These are phyloP conservation scores for Dunckerocampus dactyliophorus DNA, from an alignment of 2,113 vertebrate species.

Conservation along the genomic window DNA sequence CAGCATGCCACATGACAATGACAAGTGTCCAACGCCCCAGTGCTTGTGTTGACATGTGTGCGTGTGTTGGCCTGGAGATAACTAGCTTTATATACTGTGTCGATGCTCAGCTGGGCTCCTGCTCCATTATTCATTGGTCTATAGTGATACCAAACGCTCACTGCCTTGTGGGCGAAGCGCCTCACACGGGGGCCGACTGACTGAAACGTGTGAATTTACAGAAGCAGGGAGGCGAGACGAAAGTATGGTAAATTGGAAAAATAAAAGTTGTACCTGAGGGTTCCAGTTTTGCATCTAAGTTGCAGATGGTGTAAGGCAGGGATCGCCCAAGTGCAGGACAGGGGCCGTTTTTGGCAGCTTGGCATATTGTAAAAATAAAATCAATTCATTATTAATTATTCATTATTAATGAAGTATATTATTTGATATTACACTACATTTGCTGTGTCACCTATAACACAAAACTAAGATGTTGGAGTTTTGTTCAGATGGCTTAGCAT, in stretches of 20 bases:
- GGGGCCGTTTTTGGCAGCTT: no score
- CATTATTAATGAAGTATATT: no score
- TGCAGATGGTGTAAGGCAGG: not conserved
- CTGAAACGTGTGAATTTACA: slow-evolving; percentile 5
- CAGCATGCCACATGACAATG: slow-evolving; percentile 29
- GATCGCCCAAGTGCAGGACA: no score
- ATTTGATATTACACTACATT: no score
- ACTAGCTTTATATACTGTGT: slow-evolving; percentile 57
- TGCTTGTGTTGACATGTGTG: slow-evolving; percentile 47
- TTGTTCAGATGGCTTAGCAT: no score
- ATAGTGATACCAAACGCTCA: slow-evolving; percentile 56
- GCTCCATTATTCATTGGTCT: slow-evolving; percentile 75
- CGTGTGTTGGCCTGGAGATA: slow-evolving; percentile 66
- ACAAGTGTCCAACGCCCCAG: slow-evolving; percentile 44
- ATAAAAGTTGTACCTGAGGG: not conserved
- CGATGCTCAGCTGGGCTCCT: slow-evolving; percentile 72
- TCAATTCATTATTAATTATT: no score
- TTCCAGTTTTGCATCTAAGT: not conserved
- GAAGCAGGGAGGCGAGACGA: not conserved
- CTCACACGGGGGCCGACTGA: slow-evolving; percentile 4
- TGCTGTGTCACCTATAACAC: no score
- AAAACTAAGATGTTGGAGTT: no score
- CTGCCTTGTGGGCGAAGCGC: slow-evolving; percentile 48
- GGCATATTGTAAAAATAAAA: no score
- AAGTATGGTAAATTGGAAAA: not conserved